Evolutionary conservation across 2,888 invertebrate species (phyloP).

Genomic region (Tipula vernalis): DNA sequence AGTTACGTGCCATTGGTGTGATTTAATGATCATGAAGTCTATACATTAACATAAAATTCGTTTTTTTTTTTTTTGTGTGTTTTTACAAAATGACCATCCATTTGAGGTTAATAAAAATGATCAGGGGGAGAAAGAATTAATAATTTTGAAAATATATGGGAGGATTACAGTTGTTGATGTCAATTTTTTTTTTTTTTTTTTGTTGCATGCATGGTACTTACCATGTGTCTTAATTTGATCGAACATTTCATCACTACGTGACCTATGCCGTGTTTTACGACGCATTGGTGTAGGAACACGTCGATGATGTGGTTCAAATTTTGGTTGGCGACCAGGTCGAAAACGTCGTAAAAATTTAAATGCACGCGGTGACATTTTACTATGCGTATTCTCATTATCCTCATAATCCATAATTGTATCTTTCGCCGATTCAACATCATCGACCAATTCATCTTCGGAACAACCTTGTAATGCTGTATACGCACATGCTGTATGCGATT

Average conservation of each 20-base stretch:
- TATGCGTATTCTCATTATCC: slow-evolving; percentile 13
- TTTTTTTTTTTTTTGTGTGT: background rate
- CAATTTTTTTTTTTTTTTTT: background rate
- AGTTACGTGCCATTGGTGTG: background rate
- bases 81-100: background rate
- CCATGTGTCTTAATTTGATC: slow-evolving; percentile 8
- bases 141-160: background rate
- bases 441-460: slow-evolving; percentile 25
- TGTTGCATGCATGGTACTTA: slow-evolving; percentile 7
- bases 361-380: slow-evolving; percentile 21
- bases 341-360: slow-evolving; percentile 42
- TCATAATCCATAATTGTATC: slow-evolving; percentile 16
- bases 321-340: slow-evolving; percentile 30
- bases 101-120: background rate
- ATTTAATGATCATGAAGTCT: background rate
- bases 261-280: slow-evolving; percentile 20
- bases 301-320: slow-evolving; percentile 45
- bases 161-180: background rate
- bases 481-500: slow-evolving; percentile 18
- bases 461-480: slow-evolving; percentile 20
- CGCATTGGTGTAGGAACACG: slow-evolving; percentile 44
- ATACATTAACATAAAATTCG: background rate
- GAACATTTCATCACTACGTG: slow-evolving; percentile 19
- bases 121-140: background rate
- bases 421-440: slow-evolving; percentile 24